Evolutionary conservation across 2,888 invertebrate genomes (phyloP), one percentile per base, ranked within the genome.

Genomic region (Folsomia candida): DNA sequence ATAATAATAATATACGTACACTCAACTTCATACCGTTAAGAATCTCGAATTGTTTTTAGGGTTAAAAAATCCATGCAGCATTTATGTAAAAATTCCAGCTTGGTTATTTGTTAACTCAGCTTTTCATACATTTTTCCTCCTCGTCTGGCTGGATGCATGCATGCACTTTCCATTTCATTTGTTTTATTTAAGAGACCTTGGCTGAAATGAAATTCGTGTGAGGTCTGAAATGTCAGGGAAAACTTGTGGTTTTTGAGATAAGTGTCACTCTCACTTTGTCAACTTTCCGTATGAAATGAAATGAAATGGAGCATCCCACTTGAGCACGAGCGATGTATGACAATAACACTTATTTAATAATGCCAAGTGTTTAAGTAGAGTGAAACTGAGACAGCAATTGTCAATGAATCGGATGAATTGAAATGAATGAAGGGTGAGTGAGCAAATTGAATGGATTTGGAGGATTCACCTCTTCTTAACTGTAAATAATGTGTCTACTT

Each of bases 241-340:
- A n/a, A n/a, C 54, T 54, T 54, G 54, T 54, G 54, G 54, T 54
- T 54, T 14, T 6, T 6, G 6, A 54, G 54, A 54, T 54, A 14
- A 54, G 54, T 54, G 54, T 54, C 54, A 54, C 20, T 54, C 11
- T 54, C 54, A 54, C 54, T n/a, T 54, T 20, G 54, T 20, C 54
- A 18, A 20, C 6, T 18, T 18, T 54, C 54, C 54, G n/a, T 37
- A 14, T 54, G 6, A 20, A 54, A 22, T 54, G 20, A 54, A 54
- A n/a, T 54, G 54, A 54, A 54, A 54, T 54, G 22, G 54, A 54
- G 54, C 54, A 54, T 54, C 54, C 54, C 54, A 54, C n/a, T 54
- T 54, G 11, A 20, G 54, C 54, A 54, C 54, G 54, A 54, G 54
- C n/a, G 20, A 6, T 54, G 20, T 6, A 54, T 4, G 4, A 54